These are phyloP conservation scores for Myotis yumanensis DNA, from an alignment of 2,113 vertebrate genomes.

Conservation along the genomic window DNA sequence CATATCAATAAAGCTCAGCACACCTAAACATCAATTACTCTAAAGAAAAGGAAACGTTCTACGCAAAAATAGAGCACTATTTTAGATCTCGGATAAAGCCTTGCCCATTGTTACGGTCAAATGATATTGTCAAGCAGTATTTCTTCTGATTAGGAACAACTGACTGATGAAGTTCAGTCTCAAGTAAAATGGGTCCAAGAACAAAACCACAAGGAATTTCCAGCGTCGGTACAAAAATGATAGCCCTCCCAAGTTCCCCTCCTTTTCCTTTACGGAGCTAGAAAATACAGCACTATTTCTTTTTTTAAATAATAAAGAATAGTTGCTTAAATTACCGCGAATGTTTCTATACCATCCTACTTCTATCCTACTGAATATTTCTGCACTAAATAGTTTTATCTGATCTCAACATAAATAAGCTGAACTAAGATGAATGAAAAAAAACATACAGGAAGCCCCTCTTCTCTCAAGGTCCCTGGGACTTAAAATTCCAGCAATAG, in stretches of 20 bases:
- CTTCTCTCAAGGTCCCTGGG: background rate
- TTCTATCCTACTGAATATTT: too few relatives aligned
- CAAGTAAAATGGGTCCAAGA: slow-evolving; percentile 3
- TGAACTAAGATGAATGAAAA: slow-evolving; percentile 26
- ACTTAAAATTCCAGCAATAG: slow-evolving; percentile 79
- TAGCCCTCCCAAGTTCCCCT: background rate
- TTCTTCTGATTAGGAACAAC: background rate
- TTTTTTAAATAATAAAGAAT: background rate
- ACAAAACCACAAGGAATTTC: background rate
- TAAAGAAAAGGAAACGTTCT: background rate
- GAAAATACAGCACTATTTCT: background rate
- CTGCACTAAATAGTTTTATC: background rate
- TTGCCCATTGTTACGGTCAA: background rate
- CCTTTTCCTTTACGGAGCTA: background rate
- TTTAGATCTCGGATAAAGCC: background rate
- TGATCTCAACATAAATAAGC: slow-evolving; percentile 34
- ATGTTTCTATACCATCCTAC: background rate
- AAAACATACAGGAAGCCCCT: slow-evolving; percentile 48
- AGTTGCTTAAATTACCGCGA: slow-evolving; percentile 5
- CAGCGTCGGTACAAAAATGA: background rate
- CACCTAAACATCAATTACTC: background rate
- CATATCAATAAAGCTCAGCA: background rate
- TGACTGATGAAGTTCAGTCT: background rate
- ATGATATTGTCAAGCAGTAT: background rate
- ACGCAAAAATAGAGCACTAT: background rate